Evolutionary conservation across 2,888 invertebrate species (phyloP).

Genomic region (Lasius fuliginosus): DNA sequence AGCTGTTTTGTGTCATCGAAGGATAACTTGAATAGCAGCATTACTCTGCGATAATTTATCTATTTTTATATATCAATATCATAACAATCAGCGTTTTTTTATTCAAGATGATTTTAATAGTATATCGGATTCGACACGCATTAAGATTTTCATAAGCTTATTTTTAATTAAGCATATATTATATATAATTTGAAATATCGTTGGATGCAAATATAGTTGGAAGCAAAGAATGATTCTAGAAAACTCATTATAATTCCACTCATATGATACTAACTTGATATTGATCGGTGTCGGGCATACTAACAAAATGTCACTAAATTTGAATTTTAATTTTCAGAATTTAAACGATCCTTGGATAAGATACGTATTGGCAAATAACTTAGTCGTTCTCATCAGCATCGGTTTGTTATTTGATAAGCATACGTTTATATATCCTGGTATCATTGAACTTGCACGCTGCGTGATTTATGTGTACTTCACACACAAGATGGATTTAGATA

Average conservation of each 20-base stretch:
- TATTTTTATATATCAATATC: too few species aligned
- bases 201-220: not conserved
- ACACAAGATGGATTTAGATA: not conserved
- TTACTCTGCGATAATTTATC: not conserved
- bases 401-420: slow-evolving; percentile 91
- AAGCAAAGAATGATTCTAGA: not conserved
- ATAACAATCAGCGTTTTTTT: too few species aligned
- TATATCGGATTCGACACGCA: too few species aligned
- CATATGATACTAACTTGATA: not conserved
- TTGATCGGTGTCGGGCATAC: too few species aligned
- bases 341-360: slow-evolving; percentile 89
- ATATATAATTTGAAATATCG: not conserved
- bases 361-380: slow-evolving; percentile 89
- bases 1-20: not conserved
- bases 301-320: not conserved
- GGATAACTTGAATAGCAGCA: not conserved
- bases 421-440: slow-evolving; percentile 86
- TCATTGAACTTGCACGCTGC: slow-evolving; percentile 90
- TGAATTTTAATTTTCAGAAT: slow-evolving; percentile 87
- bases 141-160: not conserved
- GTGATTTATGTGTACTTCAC: slow-evolving; percentile 87
- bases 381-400: slow-evolving; percentile 90
- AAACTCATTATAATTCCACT: not conserved
- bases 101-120: too few species aligned
- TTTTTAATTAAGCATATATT: not conserved